Percentiles rank a stretch among this genome's conserved stretches.
phyloP scores from a whole-genome alignment of 2,888 invertebrate species.

The Icerya purchasi region DNA sequence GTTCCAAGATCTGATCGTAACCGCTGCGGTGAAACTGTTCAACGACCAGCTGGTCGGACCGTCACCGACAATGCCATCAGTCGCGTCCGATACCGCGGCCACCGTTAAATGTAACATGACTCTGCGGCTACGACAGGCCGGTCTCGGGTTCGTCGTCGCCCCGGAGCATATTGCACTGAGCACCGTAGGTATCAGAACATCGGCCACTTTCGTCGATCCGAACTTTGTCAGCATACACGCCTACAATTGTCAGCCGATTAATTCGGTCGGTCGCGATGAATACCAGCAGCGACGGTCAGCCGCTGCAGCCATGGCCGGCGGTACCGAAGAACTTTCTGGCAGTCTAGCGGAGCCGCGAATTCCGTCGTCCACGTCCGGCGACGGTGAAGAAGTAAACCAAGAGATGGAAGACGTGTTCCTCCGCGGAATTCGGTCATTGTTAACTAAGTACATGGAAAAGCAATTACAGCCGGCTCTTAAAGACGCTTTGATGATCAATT shows the following conservation, averaged over 20 bases:
- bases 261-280: slow-evolving; percentile 9
- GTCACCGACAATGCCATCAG: neutral
- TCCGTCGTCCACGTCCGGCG: neutral
- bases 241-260: slow-evolving; percentile 39
- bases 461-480: slow-evolving; percentile 65
- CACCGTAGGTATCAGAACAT: slow-evolving; percentile 17
- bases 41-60: slow-evolving; percentile 17
- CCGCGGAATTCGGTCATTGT: slow-evolving; percentile 54
- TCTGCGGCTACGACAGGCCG: slow-evolving; percentile 40
- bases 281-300: slow-evolving; percentile 8
- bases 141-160: slow-evolving; percentile 37
- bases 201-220: slow-evolving; percentile 55
- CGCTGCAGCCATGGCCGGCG: neutral
- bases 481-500: slow-evolving; percentile 64
- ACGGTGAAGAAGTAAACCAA: slow-evolving; percentile 38
- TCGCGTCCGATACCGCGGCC: slow-evolving; percentile 17
- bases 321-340: too few species aligned
- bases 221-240: slow-evolving; percentile 69
- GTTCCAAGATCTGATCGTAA: slow-evolving; percentile 58
- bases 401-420: slow-evolving; percentile 72
- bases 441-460: slow-evolving; percentile 60
- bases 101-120: slow-evolving; percentile 54
- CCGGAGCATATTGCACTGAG: slow-evolving; percentile 26
- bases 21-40: slow-evolving; percentile 30
- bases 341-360: slow-evolving; percentile 5